These are phyloP conservation scores for Nephrocerus scutellatus DNA, from an alignment of 2,888 invertebrate genomes.

Conservation along the genomic window DNA sequence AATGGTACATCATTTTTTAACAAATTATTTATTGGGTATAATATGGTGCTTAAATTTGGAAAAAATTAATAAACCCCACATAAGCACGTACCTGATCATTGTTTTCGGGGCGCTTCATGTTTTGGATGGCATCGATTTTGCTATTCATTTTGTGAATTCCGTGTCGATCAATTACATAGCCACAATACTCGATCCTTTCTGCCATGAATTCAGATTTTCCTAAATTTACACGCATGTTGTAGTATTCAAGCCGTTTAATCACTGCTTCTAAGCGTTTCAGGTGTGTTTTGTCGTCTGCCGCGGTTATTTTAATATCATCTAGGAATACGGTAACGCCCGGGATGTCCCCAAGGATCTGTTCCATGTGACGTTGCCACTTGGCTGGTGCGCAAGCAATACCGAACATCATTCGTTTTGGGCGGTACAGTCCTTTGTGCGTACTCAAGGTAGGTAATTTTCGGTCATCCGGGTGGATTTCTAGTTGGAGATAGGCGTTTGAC, in stretches of 20 bases:
- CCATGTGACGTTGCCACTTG: constrained; percentile 32
- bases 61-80: constrained; percentile 30
- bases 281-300: constrained; percentile 23
- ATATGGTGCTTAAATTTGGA: constrained; percentile 24
- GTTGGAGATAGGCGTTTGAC: constrained; percentile 33
- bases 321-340: constrained; percentile 28
- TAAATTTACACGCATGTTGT: constrained; percentile 26
- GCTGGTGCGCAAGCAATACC: constrained; percentile 34
- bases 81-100: no score
- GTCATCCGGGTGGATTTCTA: constrained; percentile 30
- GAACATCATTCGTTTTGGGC: constrained; percentile 31
- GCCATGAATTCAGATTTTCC: constrained; percentile 28
- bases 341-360: constrained; percentile 25
- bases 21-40: constrained; percentile 29
- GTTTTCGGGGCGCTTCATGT: no score
- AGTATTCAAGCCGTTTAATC: constrained; percentile 20
- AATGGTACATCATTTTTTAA: constrained; percentile 24
- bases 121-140: no score
- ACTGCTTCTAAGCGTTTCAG: constrained; percentile 24
- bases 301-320: constrained; percentile 29
- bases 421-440: constrained; percentile 35
- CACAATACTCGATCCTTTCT: constrained; percentile 30
- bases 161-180: no score
- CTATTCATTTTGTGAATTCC: no score
- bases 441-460: constrained; percentile 32